phyloP scores from a whole-genome alignment of 2,888 invertebrate genomes.

The Drosophila putrida region DNA sequence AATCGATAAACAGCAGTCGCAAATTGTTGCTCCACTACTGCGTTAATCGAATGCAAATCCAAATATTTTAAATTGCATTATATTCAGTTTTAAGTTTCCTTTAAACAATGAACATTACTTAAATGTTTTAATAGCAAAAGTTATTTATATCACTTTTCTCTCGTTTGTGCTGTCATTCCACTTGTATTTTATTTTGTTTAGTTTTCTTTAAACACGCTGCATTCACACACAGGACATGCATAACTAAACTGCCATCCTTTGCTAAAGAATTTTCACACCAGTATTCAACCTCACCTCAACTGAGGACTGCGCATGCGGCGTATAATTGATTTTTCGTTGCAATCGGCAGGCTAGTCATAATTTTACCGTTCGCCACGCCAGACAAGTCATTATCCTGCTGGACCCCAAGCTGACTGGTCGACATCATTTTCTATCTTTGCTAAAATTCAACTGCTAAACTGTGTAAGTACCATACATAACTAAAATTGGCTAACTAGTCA shows the following conservation, averaged over 20 bases:
- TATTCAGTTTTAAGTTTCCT: not conserved
- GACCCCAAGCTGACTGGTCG: slow-evolving; percentile 4
- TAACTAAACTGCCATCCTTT: slow-evolving; percentile 42
- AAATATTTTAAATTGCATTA: not conserved
- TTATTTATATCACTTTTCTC: slow-evolving; percentile 3
- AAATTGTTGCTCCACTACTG: slow-evolving; percentile 50
- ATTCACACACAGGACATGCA: slow-evolving; percentile 23
- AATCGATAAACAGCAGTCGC: slow-evolving; percentile 72
- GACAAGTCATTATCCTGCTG: slow-evolving; percentile 19
- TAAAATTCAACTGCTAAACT: not conserved
- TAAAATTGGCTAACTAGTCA: not conserved
- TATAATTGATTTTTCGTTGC: slow-evolving; percentile 77
- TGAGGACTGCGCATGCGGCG: slow-evolving; percentile 76
- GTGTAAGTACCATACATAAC: slow-evolving; percentile 2
- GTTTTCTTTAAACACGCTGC: slow-evolving; percentile 28
- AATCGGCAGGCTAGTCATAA: slow-evolving; percentile 6
- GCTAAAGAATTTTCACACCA: slow-evolving; percentile 37
- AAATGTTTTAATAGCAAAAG: not conserved
- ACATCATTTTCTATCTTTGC: not conserved
- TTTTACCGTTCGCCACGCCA: not conserved
- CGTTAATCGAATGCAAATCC: slow-evolving; percentile 40
- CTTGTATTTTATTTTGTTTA: slow-evolving; percentile 7
- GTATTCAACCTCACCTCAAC: slow-evolving; percentile 42
- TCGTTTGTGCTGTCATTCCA: not conserved
- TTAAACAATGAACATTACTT: not conserved